Conservation (phyloP, 2,113 vertebrate genomes). For the Gasterosteus aculeatus region DNA sequence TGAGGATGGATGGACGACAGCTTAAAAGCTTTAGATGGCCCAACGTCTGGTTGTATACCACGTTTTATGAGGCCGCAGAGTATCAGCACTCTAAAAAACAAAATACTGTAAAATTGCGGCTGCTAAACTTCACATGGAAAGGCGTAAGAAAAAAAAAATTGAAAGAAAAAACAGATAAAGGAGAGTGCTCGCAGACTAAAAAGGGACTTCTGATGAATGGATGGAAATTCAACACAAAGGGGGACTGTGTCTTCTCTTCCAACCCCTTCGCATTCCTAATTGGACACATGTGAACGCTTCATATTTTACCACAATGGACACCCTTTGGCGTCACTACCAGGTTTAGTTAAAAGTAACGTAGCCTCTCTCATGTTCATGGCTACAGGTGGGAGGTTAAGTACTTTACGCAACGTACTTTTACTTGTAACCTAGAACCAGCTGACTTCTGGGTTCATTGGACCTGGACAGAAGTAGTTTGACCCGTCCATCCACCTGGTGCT, state of each 20-base stretch:
- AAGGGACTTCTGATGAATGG: constrained; percentile 3
- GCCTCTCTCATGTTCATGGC: neutral
- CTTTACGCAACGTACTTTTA: too few relatives aligned
- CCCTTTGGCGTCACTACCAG: neutral
- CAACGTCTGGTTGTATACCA: constrained; percentile 15
- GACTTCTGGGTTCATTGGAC: too few relatives aligned
- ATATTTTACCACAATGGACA: too few relatives aligned
- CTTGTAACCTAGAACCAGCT: too few relatives aligned
- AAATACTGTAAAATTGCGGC: neutral
- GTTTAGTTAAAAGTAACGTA: neutral
- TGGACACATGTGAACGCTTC: too few relatives aligned
- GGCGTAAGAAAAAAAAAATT: neutral
- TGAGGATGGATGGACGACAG: constrained; percentile 47
- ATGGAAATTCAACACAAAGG: neutral
- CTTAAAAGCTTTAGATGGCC: constrained; percentile 62
- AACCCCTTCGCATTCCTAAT: too few relatives aligned
- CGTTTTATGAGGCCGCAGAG: constrained; percentile 19
- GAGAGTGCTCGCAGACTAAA: neutral
- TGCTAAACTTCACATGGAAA: neutral
- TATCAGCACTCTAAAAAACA: constrained; percentile 22
- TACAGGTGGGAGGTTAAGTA: too few relatives aligned
- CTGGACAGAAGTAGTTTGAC: neutral
- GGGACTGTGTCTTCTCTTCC: neutral
- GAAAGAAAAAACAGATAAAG: neutral
- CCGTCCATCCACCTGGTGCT: neutral